Evolutionary conservation across 64 coral and sea anemone species (phyloP).

Genomic region (Porites australiensis): DNA sequence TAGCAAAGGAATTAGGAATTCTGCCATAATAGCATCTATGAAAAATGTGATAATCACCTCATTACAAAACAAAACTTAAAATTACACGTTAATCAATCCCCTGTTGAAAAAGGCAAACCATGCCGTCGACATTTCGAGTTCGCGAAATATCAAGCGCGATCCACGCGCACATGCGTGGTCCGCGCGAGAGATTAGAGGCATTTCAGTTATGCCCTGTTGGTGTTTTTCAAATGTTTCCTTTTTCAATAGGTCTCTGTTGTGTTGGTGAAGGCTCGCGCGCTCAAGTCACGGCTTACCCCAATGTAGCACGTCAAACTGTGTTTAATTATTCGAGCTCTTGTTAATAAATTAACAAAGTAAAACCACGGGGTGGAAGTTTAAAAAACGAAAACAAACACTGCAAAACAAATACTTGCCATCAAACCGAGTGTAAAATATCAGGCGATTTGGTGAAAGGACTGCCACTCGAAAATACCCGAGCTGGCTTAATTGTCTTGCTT

Average conservation of each 20-base stretch:
- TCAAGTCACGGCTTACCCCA: constrained; percentile 29
- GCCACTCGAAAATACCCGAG: neutral
- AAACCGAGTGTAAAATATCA: neutral
- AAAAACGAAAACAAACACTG: constrained; percentile 31
- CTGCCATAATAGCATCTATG: too few species aligned
- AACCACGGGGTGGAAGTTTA: constrained; percentile 56
- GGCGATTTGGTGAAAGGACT: neutral
- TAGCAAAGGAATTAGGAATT: too few species aligned
- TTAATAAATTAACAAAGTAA: constrained; percentile 48
- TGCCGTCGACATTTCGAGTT: neutral
- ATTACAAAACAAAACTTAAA: neutral
- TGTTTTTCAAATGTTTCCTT: constrained; percentile 27
- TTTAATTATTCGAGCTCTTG: constrained; percentile 40
- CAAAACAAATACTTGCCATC: constrained; percentile 19
- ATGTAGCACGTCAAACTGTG: neutral
- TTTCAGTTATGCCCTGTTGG: neutral
- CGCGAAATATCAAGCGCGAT: neutral
- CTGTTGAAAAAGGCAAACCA: too few species aligned
- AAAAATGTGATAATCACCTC: too few species aligned
- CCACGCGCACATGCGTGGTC: neutral
- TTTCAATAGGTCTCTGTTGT: constrained; percentile 38
- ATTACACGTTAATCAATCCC: neutral
- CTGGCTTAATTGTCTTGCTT: neutral
- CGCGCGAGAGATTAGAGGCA: neutral
- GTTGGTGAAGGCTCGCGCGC: neutral